Conservation (phyloP, 2,888 invertebrate genomes). For the Adelognathus sp. region DNA sequence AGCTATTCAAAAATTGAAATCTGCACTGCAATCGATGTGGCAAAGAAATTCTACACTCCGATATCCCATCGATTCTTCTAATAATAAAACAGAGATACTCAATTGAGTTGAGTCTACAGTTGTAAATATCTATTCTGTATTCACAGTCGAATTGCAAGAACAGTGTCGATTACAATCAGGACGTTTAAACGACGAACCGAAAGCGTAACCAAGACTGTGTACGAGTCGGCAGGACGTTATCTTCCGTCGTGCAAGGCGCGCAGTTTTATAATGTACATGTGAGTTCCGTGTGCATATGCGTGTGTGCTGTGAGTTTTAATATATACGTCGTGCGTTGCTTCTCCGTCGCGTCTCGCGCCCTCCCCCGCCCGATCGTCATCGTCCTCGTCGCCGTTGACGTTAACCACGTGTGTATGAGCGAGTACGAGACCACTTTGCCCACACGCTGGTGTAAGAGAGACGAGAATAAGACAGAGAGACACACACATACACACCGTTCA, state of each 20-base stretch:
- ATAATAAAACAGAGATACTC: neutral
- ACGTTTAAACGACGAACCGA: neutral
- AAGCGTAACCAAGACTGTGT: conserved; percentile 22
- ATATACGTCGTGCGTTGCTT: neutral
- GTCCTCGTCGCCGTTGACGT: conserved; percentile 43
- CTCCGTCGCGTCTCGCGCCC: neutral
- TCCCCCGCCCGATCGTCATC: conserved; percentile 50
- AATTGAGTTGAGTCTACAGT: neutral
- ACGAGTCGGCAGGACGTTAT: conserved; percentile 6
- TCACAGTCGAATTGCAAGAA: conserved; percentile 4
- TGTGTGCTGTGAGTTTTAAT: neutral
- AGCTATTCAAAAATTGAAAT: neutral
- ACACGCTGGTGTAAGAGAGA: conserved; percentile 37
- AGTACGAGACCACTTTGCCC: conserved; percentile 30
- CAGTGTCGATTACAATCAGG: neutral
- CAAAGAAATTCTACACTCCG: neutral
- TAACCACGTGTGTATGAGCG: neutral
- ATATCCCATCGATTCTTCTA: neutral
- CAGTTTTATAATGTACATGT: conserved; percentile 2
- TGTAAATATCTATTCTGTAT: neutral
- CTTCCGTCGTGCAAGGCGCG: conserved; percentile 24
- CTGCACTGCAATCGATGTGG: neutral
- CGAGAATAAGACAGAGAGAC: conserved; percentile 43
- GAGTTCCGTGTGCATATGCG: neutral
- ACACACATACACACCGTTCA: neutral